A percentile compares a stretch with the other conserved stretches of the same genome.
Conservation (phyloP, 2,888 invertebrate species). For the Nephrocerus scutellatus region DNA sequence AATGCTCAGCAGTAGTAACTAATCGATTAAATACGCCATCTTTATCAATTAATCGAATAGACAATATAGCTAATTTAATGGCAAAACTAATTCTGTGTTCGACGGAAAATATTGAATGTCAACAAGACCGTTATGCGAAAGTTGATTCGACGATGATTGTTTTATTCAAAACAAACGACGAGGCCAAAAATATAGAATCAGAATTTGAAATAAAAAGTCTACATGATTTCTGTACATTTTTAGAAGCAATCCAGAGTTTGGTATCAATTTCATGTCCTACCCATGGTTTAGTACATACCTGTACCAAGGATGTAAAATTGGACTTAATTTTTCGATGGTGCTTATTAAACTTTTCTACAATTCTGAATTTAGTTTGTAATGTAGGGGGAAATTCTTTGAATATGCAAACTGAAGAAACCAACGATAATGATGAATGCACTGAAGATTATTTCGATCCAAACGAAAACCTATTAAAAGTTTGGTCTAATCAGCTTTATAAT, state of each 20-base stretch:
- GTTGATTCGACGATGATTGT: constrained; percentile 32
- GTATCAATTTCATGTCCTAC: constrained; percentile 26
- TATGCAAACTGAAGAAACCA: constrained; percentile 17
- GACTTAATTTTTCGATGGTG: constrained; percentile 27
- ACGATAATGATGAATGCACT: constrained; percentile 34
- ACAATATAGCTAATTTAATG: constrained; percentile 34
- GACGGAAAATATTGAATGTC: constrained; percentile 33
- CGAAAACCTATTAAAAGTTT: constrained; percentile 36
- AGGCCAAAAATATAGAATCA: constrained; percentile 17
- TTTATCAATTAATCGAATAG: constrained; percentile 23
- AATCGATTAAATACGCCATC: constrained; percentile 19
- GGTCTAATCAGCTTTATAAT: constrained; percentile 34
- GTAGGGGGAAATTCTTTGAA: constrained; percentile 15
- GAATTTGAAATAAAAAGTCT: constrained; percentile 18
- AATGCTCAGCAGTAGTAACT: constrained; percentile 32
- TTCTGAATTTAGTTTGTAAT: constrained; percentile 37
- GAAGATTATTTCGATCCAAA: constrained; percentile 41
- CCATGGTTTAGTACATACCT: constrained; percentile 21
- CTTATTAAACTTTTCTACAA: constrained; percentile 33
- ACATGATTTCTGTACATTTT: constrained; percentile 29
- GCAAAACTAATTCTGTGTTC: constrained; percentile 40
- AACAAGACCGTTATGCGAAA: constrained; percentile 24
- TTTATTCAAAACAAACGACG: constrained; percentile 11
- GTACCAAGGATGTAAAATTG: constrained; percentile 21
- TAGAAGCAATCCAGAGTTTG: constrained; percentile 30